Conservation (phyloP, 2,113 vertebrate species). For the Megaleporinus macrocephalus region DNA sequence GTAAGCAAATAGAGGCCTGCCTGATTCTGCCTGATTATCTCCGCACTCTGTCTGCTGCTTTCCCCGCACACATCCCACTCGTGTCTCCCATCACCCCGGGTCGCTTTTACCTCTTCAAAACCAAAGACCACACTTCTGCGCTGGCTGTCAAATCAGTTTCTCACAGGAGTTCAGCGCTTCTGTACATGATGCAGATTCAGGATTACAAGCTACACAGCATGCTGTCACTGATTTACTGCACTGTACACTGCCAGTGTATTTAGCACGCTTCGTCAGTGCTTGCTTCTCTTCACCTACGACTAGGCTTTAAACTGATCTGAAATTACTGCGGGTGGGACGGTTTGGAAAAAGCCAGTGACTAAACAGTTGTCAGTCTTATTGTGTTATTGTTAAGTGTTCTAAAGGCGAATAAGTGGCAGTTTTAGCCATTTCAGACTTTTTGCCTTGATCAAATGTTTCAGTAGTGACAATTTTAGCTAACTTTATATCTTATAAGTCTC, state of each 20-base stretch:
- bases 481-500: too few relatives aligned
- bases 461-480: too few relatives aligned
- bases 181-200: constrained; percentile 16
- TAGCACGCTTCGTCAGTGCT: not conserved
- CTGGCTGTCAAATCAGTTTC: constrained; percentile 30
- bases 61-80: not conserved
- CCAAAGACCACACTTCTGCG: constrained; percentile 3
- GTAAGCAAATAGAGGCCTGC: not conserved
- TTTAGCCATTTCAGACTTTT: too few relatives aligned
- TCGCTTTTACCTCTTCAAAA: constrained; percentile 5
- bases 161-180: not conserved
- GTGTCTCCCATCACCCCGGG: constrained; percentile 9
- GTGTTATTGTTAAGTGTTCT: too few relatives aligned
- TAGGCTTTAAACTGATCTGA: too few relatives aligned
- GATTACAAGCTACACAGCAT: not conserved
- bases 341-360: too few relatives aligned
- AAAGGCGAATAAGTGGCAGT: too few relatives aligned
- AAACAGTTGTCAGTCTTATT: too few relatives aligned
- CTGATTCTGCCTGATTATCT: not conserved
- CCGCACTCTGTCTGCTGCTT: not conserved
- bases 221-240: not conserved
- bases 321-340: too few relatives aligned
- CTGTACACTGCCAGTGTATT: not conserved
- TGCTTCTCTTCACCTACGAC: not conserved
- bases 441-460: too few relatives aligned